Evolutionary conservation across 2,888 invertebrate genomes (phyloP), one percentile per base, ranked within the genome.

Genomic region (Anorthoa munda): DNA sequence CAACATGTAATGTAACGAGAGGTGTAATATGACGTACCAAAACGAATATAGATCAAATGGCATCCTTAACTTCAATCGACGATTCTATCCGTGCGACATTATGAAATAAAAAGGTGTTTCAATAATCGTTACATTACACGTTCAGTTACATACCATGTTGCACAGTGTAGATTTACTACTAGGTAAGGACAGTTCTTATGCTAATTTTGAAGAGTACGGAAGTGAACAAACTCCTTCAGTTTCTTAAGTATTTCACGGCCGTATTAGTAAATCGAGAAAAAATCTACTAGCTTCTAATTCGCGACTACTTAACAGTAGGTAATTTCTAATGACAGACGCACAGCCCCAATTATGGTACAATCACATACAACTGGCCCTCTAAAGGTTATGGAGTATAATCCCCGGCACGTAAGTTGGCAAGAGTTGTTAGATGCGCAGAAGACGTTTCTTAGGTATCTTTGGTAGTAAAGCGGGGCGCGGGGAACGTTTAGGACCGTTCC

Each of bases 301-400:
- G 66, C 66, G 46, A 83, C 80, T 86, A 86, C 67, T 75, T 81
- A 85, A 66, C 64, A 70, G 82, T 82, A 87, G 81, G 68, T 83
- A 74, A 77, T 78, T 83, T 74, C 77, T 84, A 87, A 87, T 76
- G 85, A 86, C 78, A 88, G 80, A 85, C 79, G 88, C 92, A 93
- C 93, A 92, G 91, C 93, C 92, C 84, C 79, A 85, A 85, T 84
- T 82, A 90, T 90, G 89, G 90, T 92, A 89, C 84, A 88, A 81
- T 91, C 87, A 88, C 88, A 89, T 82, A 45, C 68, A 75, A 72
- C 82, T 82, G 80, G 82, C 79, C 74, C 74, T 76, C 59, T 15
- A 11, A 39, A 77, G 59, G 71, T 64, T 66, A 48, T 61, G 5
- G 26, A 17, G 5, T 15, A n/a, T n/a, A n/a, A n/a, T n/a, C n/a